A percentile compares a stretch with the other conserved stretches of the same genome.
These are phyloP conservation scores for Drosophila anceps DNA, from an alignment of 2,888 invertebrate species.

Conservation along the genomic window DNA sequence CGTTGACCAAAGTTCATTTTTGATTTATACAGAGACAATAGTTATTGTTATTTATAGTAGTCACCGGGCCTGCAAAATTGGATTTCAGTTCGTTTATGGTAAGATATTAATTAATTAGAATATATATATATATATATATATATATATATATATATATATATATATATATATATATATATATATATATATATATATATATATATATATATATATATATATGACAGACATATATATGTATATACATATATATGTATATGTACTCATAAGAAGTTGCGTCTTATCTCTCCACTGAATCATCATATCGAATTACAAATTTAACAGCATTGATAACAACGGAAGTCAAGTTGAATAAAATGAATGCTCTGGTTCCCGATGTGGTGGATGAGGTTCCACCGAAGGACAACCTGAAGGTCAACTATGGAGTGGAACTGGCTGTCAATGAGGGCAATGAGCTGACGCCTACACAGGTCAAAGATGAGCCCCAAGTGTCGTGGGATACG, in stretches of 20 bases:
- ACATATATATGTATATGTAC: not conserved
- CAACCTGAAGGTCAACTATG: conserved; percentile 66
- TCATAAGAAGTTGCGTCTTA: conserved; percentile 33
- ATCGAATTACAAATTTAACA: conserved; percentile 41
- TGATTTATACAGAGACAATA: conserved; percentile 20
- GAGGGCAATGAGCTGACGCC: conserved; percentile 91
- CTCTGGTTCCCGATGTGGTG: conserved; percentile 78
- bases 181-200: not conserved
- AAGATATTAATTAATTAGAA: conserved; percentile 66
- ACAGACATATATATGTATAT: not conserved
- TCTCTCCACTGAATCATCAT: conserved; percentile 41
- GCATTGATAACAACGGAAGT: conserved; percentile 45
- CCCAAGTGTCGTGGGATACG: conserved; percentile 71
- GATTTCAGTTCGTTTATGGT: conserved; percentile 10
- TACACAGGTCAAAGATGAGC: conserved; percentile 86
- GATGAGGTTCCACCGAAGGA: conserved; percentile 62
- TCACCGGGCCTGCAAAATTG: conserved; percentile 37
- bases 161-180: not conserved
- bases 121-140: not conserved
- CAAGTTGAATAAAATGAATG: conserved; percentile 47
- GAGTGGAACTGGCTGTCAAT: conserved; percentile 85
- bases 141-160: not conserved
- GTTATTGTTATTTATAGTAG: conserved; percentile 38
- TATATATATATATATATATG: conserved; percentile 2
- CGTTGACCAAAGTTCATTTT: conserved; percentile 43